Percentiles rank a stretch among this genome's conserved stretches.
Conservation (phyloP, 2,888 invertebrate species). For the Drosophila demipolita region DNA sequence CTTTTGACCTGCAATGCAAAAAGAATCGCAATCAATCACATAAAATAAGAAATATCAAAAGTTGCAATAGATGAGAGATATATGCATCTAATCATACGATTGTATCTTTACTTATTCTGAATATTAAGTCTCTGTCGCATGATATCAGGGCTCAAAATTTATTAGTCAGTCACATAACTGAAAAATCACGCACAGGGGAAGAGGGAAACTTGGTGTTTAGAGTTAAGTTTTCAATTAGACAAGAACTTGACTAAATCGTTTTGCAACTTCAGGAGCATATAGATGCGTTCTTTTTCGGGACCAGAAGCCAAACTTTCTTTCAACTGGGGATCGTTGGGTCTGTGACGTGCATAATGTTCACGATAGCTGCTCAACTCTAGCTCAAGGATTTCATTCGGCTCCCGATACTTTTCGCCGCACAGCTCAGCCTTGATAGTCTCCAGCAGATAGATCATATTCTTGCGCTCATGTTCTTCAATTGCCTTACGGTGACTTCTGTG, state of each 20-base stretch:
- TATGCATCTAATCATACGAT: neutral
- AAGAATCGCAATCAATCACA: neutral
- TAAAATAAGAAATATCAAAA: neutral
- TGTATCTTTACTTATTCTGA: neutral
- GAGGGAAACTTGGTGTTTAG: neutral
- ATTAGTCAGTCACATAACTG: conserved; percentile 5
- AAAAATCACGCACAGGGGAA: neutral
- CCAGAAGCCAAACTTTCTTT: conserved; percentile 7
- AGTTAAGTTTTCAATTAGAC: conserved; percentile 19
- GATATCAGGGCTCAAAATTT: conserved; percentile 1
- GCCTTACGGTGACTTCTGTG: neutral
- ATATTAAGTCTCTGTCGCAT: neutral
- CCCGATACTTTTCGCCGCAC: conserved; percentile 61
- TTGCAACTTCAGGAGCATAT: conserved; percentile 78
- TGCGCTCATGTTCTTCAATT: conserved; percentile 15
- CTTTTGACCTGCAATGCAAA: conserved; percentile 73
- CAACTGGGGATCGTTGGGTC: conserved; percentile 30
- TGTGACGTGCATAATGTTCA: conserved; percentile 53
- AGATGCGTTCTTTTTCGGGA: conserved; percentile 59
- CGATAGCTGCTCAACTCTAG: conserved; percentile 71
- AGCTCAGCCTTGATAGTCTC: conserved; percentile 70
- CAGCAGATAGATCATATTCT: conserved; percentile 42
- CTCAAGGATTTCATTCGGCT: conserved; percentile 69
- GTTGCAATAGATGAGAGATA: neutral
- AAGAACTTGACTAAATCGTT: conserved; percentile 76